phyloP scores from a whole-genome alignment of 2,888 invertebrate genomes.

The Acanthococcus lagerstroemiae region DNA sequence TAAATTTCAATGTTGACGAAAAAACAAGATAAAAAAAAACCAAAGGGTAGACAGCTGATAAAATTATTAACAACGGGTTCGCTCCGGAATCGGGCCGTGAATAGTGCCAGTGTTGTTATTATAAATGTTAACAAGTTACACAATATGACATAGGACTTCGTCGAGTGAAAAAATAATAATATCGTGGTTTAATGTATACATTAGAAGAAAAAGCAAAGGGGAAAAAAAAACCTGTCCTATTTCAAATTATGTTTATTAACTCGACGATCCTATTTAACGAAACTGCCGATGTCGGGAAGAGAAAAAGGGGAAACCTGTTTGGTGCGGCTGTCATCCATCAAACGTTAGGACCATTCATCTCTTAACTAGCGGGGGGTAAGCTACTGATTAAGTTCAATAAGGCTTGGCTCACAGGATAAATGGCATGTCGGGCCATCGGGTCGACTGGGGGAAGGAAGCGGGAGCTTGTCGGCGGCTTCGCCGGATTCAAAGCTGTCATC shows the following conservation, averaged over 20 bases:
- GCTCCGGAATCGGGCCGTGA: not conserved
- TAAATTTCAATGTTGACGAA: not conserved
- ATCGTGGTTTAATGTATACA: conserved; percentile 30
- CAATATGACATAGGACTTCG: conserved; percentile 28
- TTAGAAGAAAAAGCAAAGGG: not conserved
- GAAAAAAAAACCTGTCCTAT: conserved; percentile 27
- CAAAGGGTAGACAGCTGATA: conserved; percentile 30
- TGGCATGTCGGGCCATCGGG: conserved; percentile 21
- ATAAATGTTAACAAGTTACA: conserved; percentile 30
- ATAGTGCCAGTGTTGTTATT: conserved; percentile 28
- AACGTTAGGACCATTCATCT: conserved; percentile 29
- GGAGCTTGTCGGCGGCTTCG: conserved; percentile 32
- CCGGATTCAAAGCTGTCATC: conserved; percentile 34
- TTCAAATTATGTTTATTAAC: conserved; percentile 31
- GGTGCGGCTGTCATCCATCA: conserved; percentile 32
- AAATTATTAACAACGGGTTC: conserved; percentile 26
- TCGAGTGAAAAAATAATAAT: conserved; percentile 27
- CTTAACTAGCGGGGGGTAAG: conserved; percentile 27
- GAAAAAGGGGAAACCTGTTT: conserved; percentile 22
- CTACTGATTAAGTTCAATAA: conserved; percentile 33
- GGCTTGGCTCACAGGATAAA: conserved; percentile 27
- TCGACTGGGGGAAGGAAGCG: conserved; percentile 18
- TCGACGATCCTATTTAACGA: conserved; percentile 30
- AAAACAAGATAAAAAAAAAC: conserved; percentile 1
- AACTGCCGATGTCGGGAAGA: conserved; percentile 9